Base-by-base conservation (phyloP, 2,113 vertebrate species). In the Carassius carassius region DNA sequence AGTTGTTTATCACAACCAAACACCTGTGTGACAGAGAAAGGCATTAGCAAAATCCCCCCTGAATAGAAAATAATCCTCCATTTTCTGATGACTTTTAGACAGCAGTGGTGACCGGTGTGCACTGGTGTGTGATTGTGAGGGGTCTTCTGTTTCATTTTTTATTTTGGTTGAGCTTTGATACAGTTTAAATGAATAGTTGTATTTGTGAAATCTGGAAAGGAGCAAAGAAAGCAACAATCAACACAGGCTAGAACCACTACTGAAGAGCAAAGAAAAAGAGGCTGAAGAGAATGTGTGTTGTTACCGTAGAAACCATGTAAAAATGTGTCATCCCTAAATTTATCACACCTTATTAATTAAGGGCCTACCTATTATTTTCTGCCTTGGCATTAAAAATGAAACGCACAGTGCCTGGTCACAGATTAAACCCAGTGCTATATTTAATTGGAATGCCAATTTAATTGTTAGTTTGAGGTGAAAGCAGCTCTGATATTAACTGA, bases 1-100 rank as follows among this genome's bases (percentile, higher is more conserved):
- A 85, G 70, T 49, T 84, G 67, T 89, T 89, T 83, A 89, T 89
- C 85, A 83, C 75, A 12, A 44, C 35, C 78, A 74, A 87, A 83
- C 83, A 89, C 78, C 83, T 87, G 67, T 54, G 37, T 29, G 25
- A 47, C 70, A 41, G 25, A 75, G 74, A 78, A 72, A 72, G 51
- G 60, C 14, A 63, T 78, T 75, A 58, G 41, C 65, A 51, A 83
- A 83, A 89, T 86, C 65, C 83, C 78, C 11, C 23, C 83, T 73
- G 76, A 89, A 86, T 88, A 7, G 67, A 85, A 80, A 80, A 62
- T 88, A 86, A 86, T 85, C 84, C 80, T 51, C 16, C 37, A 58
- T 81, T 88, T 86, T 69, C 78, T 78, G 63, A 86, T 81, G 70
- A 88, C 85, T 81, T 81, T 82, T 86, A 74, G 82, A 82, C 78